Evolutionary conservation across 2,888 invertebrate species (phyloP).

Genomic region (Dione juno): DNA sequence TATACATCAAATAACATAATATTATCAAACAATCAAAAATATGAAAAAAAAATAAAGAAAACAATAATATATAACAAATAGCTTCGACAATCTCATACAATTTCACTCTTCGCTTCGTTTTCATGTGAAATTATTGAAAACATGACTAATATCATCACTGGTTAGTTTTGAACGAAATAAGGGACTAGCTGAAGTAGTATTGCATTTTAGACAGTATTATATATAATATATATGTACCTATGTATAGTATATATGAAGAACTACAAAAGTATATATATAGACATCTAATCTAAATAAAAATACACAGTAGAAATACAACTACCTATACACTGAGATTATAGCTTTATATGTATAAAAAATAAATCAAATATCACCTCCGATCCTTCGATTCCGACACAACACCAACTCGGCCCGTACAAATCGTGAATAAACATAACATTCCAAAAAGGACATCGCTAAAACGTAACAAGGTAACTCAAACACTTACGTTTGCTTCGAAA

Average conservation of each 20-base stretch:
- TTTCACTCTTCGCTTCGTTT: slow-evolving; percentile 35
- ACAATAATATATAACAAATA: slow-evolving; percentile 67
- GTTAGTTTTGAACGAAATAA: slow-evolving; percentile 71
- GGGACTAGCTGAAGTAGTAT: slow-evolving; percentile 75
- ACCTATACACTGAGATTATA: slow-evolving; percentile 74
- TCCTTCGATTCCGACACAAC: slow-evolving; percentile 43
- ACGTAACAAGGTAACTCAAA: slow-evolving; percentile 77
- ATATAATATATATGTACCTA: slow-evolving; percentile 61
- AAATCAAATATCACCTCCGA: slow-evolving; percentile 75
- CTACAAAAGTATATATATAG: slow-evolving; percentile 65
- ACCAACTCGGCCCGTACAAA: slow-evolving; percentile 38
- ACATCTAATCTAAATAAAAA: slow-evolving; percentile 64
- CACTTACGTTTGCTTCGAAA: slow-evolving; percentile 47
- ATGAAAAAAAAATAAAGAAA: slow-evolving; percentile 57
- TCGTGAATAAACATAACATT: slow-evolving; percentile 54
- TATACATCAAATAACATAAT: slow-evolving; percentile 77
- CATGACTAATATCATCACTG: slow-evolving; percentile 59
- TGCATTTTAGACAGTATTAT: slow-evolving; percentile 66
- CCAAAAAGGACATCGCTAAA: slow-evolving; percentile 53
- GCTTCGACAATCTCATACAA: slow-evolving; percentile 49
- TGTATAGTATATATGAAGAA: slow-evolving; percentile 59
- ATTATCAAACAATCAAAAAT: slow-evolving; percentile 78
- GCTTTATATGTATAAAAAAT: slow-evolving; percentile 69
- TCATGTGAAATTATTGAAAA: slow-evolving; percentile 53
- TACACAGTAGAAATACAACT: slow-evolving; percentile 66